A percentile compares a stretch with the other conserved stretches of the same genome.
Conservation (phyloP, 2,888 invertebrate species). For the Thereva unica region DNA sequence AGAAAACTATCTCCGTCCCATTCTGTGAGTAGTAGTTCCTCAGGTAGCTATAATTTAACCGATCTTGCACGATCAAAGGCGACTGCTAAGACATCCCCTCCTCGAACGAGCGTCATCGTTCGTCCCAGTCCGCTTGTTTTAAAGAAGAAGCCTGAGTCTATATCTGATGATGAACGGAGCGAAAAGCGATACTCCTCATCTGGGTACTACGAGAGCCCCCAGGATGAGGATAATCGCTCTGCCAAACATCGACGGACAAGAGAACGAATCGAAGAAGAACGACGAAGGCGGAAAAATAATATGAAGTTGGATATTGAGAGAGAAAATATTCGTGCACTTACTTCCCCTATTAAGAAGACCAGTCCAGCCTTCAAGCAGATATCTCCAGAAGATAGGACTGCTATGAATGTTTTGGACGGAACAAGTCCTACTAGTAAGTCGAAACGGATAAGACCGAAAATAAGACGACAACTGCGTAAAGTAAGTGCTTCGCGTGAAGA, state of each 20-base stretch:
- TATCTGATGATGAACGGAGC: constrained; percentile 72
- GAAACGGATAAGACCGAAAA: constrained; percentile 58
- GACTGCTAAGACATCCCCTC: constrained; percentile 38
- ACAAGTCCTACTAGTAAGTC: constrained; percentile 54
- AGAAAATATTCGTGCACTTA: constrained; percentile 62
- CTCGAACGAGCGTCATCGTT: constrained; percentile 34
- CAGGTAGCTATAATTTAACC: constrained; percentile 63
- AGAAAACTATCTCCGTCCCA: constrained; percentile 59
- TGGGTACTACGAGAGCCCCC: constrained; percentile 75
- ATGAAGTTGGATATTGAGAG: constrained; percentile 75
- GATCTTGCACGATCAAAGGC: constrained; percentile 48
- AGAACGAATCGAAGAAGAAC: constrained; percentile 71
- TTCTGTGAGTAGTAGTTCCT: constrained; percentile 63
- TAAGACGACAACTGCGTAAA: constrained; percentile 54
- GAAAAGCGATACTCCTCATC: constrained; percentile 71
- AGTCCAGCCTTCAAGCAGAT: constrained; percentile 45
- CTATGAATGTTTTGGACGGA: constrained; percentile 47
- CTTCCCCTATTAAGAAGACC: constrained; percentile 56
- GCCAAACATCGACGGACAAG: constrained; percentile 48
- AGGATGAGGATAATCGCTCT: constrained; percentile 62
- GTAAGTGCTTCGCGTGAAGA: constrained; percentile 52
- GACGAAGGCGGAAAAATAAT: constrained; percentile 71
- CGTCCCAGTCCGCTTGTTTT: constrained; percentile 36
- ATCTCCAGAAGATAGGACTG: constrained; percentile 51
- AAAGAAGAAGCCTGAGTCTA: constrained; percentile 61